Evolutionary conservation across 2,888 invertebrate genomes (phyloP).

Genomic region (Trimorus sp.): DNA sequence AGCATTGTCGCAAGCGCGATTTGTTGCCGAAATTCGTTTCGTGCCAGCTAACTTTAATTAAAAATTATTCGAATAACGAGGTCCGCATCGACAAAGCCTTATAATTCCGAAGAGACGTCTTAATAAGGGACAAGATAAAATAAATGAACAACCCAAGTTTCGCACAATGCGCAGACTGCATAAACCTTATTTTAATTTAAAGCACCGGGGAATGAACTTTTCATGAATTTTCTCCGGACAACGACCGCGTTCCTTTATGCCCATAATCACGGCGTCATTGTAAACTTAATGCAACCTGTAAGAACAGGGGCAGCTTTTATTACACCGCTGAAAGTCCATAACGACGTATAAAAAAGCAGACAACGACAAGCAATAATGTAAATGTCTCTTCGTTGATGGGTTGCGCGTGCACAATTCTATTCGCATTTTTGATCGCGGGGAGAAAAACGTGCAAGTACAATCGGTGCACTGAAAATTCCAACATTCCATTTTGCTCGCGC

Average conservation of each 20-base stretch:
- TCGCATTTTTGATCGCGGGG: background rate
- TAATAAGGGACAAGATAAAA: conserved; percentile 22
- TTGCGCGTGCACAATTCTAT: conserved; percentile 8
- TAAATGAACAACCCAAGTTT: conserved; percentile 17
- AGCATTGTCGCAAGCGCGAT: too few species aligned
- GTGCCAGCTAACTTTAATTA: background rate
- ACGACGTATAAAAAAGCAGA: conserved; percentile 10
- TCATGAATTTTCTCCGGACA: conserved; percentile 29
- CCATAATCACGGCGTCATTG: conserved; percentile 33
- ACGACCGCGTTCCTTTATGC: conserved; percentile 30
- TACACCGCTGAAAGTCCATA: conserved; percentile 18
- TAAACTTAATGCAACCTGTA: conserved; percentile 28
- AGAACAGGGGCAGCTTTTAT: conserved; percentile 38
- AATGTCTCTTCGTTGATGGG: conserved; percentile 1
- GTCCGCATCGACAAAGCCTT: conserved; percentile 1
- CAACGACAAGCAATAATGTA: conserved; percentile 24
- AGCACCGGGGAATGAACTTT: conserved; percentile 25
- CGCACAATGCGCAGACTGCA: conserved; percentile 25
- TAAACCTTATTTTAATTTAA: conserved; percentile 33
- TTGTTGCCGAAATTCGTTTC: too few species aligned
- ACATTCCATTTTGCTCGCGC: background rate
- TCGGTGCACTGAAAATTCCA: too few species aligned
- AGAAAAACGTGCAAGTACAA: too few species aligned
- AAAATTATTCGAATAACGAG: background rate
- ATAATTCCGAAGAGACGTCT: background rate